These are phyloP conservation scores for Urocitellus parryii DNA, from an alignment of 2,113 vertebrate genomes.

Conservation along the genomic window DNA sequence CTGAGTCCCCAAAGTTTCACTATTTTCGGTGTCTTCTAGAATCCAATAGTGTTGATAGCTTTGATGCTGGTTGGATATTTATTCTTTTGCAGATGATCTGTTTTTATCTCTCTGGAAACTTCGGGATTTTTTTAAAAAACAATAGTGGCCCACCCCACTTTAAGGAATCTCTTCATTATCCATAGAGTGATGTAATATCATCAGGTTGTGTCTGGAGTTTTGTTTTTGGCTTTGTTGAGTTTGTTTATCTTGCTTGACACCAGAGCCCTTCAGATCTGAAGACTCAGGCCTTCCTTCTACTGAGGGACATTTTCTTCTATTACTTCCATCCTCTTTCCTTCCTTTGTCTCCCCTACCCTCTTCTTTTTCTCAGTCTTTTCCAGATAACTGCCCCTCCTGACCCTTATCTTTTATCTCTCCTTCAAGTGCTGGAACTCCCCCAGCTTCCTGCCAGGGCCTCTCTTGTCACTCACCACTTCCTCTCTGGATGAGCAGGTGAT, in stretches of 20 bases:
- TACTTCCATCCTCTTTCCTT: neutral
- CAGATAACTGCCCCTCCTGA: neutral
- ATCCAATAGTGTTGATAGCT: neutral
- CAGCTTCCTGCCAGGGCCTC: neutral
- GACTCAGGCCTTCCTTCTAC: neutral
- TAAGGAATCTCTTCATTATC: neutral
- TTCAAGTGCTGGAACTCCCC: neutral
- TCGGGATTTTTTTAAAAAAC: neutral
- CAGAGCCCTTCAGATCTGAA: neutral
- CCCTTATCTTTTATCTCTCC: neutral
- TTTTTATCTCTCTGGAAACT: neutral
- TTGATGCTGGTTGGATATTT: neutral
- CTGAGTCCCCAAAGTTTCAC: neutral
- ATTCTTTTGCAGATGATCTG: neutral
- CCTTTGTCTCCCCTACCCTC: neutral
- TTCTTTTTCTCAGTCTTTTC: neutral
- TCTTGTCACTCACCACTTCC: neutral
- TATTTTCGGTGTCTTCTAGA: neutral
- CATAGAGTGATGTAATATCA: neutral
- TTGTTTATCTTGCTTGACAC: neutral
- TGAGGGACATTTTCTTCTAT: neutral
- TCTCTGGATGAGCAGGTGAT: neutral
- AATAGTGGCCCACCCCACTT: neutral
- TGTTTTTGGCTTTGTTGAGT: neutral
- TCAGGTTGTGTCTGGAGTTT: neutral